These are phyloP conservation scores for Phoebastria nigripes DNA, from an alignment of 2,797 vertebrate species.

Conservation along the genomic window DNA sequence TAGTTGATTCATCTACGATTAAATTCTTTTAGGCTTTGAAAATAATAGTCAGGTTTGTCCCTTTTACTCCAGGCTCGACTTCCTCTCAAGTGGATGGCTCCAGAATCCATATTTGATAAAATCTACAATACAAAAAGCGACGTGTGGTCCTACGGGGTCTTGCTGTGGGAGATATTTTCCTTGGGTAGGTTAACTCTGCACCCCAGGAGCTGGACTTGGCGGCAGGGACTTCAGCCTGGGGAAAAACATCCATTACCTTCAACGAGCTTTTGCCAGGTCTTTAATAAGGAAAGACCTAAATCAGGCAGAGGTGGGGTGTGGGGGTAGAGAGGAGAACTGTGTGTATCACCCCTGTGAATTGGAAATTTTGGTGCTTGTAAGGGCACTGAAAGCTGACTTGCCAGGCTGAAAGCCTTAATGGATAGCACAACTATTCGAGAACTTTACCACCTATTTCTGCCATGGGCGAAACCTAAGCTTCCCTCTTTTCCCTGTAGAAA, in stretches of 20 bases:
- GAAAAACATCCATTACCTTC: neutral
- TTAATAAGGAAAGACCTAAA: neutral
- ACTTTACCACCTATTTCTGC: neutral
- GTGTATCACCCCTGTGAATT: neutral
- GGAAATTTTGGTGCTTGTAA: neutral
- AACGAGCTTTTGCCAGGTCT: neutral
- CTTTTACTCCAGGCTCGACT: slow-evolving; percentile 84
- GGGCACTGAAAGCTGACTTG: neutral
- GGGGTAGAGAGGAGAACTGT: neutral
- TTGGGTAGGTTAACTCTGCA: slow-evolving; percentile 77
- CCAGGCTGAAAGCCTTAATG: neutral
- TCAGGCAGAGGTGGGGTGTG: neutral
- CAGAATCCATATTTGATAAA: slow-evolving; percentile 97
- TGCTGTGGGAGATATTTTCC: slow-evolving; percentile 98
- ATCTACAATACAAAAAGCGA: slow-evolving; percentile 96
- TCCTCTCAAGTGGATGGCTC: slow-evolving; percentile 98
- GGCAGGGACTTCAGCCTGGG: neutral
- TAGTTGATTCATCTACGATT: slow-evolving; percentile 12
- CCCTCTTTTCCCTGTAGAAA: neutral
- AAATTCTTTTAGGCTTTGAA: slow-evolving; percentile 39
- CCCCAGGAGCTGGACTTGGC: neutral
- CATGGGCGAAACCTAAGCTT: neutral
- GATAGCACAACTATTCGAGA: neutral
- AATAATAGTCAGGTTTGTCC: slow-evolving; percentile 44
- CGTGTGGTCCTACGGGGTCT: slow-evolving; percentile 92